Conservation (phyloP, 2,797 vertebrate species). For the Aythya fuligula region DNA sequence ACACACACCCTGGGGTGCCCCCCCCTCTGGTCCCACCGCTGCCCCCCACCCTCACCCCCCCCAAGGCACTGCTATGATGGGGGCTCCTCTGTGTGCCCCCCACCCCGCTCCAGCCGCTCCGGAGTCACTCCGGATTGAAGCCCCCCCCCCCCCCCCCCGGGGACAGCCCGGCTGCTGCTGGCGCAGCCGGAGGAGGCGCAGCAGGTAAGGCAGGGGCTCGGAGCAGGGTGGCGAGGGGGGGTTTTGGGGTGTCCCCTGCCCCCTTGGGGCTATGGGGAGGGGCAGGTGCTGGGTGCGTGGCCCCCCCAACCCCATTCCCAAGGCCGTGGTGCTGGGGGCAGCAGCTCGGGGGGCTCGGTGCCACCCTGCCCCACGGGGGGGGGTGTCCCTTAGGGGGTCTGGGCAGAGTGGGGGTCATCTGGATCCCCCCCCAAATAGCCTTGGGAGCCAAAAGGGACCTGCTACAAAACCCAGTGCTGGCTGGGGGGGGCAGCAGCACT, state of each 20-base stretch:
- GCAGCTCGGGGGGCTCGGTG: neutral
- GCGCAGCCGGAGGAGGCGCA: slow-evolving; percentile 2
- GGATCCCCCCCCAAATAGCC: neutral
- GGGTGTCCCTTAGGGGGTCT: too few relatives aligned
- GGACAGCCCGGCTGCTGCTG: neutral
- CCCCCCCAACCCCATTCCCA: neutral
- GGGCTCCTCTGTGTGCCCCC: too few relatives aligned
- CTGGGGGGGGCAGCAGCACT: neutral
- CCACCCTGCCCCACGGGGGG: neutral
- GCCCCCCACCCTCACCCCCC: neutral
- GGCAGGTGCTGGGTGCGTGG: too few relatives aligned
- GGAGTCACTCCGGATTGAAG: neutral
- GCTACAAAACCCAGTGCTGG: neutral
- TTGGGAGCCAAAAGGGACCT: neutral
- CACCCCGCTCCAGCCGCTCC: neutral
- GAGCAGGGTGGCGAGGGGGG: neutral
- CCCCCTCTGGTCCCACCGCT: neutral
- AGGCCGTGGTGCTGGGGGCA: neutral
- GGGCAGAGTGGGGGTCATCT: neutral
- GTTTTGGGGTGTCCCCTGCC: neutral
- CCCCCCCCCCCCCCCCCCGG: too few relatives aligned
- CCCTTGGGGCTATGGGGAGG: too few relatives aligned
- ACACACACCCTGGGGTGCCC: neutral
- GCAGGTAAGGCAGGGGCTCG: neutral
- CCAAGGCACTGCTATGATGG: too few relatives aligned